A percentile compares a stretch with the other conserved stretches of the same genome.
Conservation (phyloP, 1,140 invertebrate genomes). For the Pectinophora gossypiella region DNA sequence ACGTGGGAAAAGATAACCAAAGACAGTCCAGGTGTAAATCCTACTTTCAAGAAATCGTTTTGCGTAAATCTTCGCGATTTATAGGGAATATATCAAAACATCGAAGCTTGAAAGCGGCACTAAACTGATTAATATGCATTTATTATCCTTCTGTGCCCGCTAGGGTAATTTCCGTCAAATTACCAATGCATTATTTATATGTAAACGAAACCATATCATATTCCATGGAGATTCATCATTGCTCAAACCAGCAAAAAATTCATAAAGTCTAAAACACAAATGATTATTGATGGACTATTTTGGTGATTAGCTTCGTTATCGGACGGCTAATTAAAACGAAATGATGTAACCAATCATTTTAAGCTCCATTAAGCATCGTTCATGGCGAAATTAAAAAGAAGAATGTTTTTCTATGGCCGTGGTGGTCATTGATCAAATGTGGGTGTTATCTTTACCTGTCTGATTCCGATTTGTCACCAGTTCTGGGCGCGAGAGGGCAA, state of each 20-base stretch:
- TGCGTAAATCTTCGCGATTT: no score
- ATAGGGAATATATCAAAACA: not conserved
- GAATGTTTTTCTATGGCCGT: constrained; percentile 8
- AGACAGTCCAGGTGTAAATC: no score
- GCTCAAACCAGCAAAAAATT: no score
- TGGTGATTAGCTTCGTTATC: not conserved
- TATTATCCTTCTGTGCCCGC: constrained; percentile 28
- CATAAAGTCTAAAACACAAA: no score
- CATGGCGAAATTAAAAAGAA: constrained; percentile 4
- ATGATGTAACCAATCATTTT: not conserved
- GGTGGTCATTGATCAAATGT: constrained; percentile 24
- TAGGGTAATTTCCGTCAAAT: constrained; percentile 38
- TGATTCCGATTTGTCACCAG: constrained; percentile 43
- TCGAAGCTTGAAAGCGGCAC: not conserved
- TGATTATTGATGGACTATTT: not conserved
- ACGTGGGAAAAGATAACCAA: no score
- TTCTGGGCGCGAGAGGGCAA: constrained; percentile 31
- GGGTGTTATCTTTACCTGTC: constrained; percentile 32
- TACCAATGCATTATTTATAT: constrained; percentile 44
- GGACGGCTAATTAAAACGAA: not conserved
- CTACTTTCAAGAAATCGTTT: no score
- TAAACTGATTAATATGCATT: constrained; percentile 36
- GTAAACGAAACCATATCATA: constrained; percentile 35
- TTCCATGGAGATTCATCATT: constrained; percentile 5
- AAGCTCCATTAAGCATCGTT: not conserved